phyloP scores from a whole-genome alignment of 2,113 vertebrate species.

The Hippocampus zosterae region DNA sequence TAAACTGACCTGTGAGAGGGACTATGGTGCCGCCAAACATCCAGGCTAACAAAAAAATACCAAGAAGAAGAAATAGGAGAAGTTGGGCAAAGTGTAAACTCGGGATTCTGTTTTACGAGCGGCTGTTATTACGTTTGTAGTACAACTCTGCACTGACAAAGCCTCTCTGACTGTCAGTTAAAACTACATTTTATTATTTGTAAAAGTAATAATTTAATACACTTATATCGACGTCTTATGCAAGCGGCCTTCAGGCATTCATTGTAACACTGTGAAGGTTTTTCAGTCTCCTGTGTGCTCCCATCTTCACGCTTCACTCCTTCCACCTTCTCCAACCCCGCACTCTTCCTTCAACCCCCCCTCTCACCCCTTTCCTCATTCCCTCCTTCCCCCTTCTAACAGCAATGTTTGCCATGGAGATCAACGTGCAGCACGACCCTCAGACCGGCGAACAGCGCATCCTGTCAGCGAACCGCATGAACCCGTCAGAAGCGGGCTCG shows the following conservation, averaged over 20 bases:
- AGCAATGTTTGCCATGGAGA: slow-evolving; percentile 98
- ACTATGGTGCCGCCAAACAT: too few relatives aligned
- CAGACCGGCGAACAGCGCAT: slow-evolving; percentile 90
- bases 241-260: background rate
- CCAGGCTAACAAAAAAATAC: too few relatives aligned
- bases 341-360: background rate
- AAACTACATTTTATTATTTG: background rate
- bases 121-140: too few relatives aligned
- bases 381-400: slow-evolving; percentile 69
- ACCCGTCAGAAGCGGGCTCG: slow-evolving; percentile 81
- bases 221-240: background rate
- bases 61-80: too few relatives aligned
- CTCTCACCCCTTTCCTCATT: slow-evolving; percentile 4
- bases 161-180: background rate
- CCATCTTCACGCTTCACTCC: slow-evolving; percentile 46
- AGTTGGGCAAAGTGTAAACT: too few relatives aligned
- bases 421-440: slow-evolving; percentile 95
- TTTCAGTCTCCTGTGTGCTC: slow-evolving; percentile 36
- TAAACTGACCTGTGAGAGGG: too few relatives aligned
- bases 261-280: background rate
- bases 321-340: slow-evolving; percentile 29
- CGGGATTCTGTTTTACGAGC: too few relatives aligned
- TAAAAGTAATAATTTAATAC: background rate
- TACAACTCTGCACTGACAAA: too few relatives aligned
- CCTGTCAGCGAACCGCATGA: slow-evolving; percentile 86